These are phyloP conservation scores for Actinernus sp. DNA, from an alignment of 92 coral and sea anemone species.

Conservation along the genomic window DNA sequence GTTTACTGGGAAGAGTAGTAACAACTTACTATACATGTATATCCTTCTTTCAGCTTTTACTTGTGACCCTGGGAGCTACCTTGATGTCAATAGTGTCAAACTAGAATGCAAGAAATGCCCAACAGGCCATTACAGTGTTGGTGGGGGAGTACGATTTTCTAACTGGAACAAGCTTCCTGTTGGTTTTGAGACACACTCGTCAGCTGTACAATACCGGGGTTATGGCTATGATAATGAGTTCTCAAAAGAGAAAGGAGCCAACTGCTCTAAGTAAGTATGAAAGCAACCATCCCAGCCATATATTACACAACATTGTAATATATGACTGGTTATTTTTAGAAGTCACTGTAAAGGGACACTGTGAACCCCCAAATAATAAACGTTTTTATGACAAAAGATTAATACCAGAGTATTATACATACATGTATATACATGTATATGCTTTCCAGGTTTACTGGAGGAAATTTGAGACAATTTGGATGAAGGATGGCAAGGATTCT, in stretches of 20 bases:
- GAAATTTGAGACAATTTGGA: too few relatives aligned
- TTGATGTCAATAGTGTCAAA: conserved; percentile 85
- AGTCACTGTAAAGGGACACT: too few relatives aligned
- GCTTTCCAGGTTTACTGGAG: too few relatives aligned
- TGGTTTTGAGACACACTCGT: conserved; percentile 86
- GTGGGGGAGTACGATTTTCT: conserved; percentile 90
- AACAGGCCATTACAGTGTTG: conserved; percentile 91
- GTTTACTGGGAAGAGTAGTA: too few relatives aligned
- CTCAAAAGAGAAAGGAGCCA: conserved; percentile 48
- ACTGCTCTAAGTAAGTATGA: conserved; percentile 87
- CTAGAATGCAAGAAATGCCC: conserved; percentile 85
- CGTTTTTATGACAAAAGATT: too few relatives aligned
- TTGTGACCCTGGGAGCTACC: conserved; percentile 85
- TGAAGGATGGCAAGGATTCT: too few relatives aligned
- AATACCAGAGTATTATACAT: too few relatives aligned
- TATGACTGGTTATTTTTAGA: too few relatives aligned
- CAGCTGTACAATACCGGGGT: conserved; percentile 59
- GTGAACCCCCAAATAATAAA: too few relatives aligned
- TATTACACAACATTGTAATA: too few relatives aligned
- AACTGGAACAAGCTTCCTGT: conserved; percentile 89
- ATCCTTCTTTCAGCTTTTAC: conserved; percentile 75
- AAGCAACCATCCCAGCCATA: neutral
- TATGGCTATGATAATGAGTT: conserved; percentile 75
- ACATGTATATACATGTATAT: too few relatives aligned
- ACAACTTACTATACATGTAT: too few relatives aligned